Base-by-base conservation (phyloP, 2,797 vertebrate genomes). In the Enteromius afrohamiltoni region DNA sequence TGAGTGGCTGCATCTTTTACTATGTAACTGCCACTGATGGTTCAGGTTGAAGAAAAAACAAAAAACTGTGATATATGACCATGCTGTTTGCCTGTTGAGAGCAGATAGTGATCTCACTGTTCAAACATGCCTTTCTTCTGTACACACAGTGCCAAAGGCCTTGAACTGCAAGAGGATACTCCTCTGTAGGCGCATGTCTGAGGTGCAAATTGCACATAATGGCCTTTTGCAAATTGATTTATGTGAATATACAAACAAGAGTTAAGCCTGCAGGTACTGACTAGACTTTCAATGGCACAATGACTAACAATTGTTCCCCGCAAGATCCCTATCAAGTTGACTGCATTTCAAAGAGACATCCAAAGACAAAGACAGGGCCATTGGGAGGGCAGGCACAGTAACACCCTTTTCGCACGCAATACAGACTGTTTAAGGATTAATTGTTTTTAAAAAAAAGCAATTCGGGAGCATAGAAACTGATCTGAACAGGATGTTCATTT, bases 111-210 rank as follows among this genome's bases (percentile, higher is more conserved):
- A 89, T 89, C 89, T 88, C 84, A 77, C 88, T 80, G 83, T 92
- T 93, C 85, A 89, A 80, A 90, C 88, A 91, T 92, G 91, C 89
- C 86, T 88, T 80, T 90, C 85, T 84, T 49, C 21, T 87, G 84
- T 87, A 86, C 86, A 86, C 84, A 68, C 51, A 47, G 70, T 21
- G 65, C 82, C 83, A 74, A 26, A 67, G 86, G 89, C 85, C 87
- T 53, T 84, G 69, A 81, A 80, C 51, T 83, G 85, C 71, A 82
- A 79, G 68, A 80, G 83, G 79, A 87, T 42, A 83, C 17, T 45
- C 70, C 58, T 77, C 55, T 45, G 74, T 79, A 82, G 49, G 71
- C 53, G 10, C 86, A 89, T 87, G 47, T 71, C 79, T 89, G 90
- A 87, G 85, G 77, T 64, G 51, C 78, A 86, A 87, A 86, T 84